Evolutionary conservation across 2,797 vertebrate species (phyloP), one percentile per base, ranked within the genome.

Genomic region (Sciaenops ocellatus): DNA sequence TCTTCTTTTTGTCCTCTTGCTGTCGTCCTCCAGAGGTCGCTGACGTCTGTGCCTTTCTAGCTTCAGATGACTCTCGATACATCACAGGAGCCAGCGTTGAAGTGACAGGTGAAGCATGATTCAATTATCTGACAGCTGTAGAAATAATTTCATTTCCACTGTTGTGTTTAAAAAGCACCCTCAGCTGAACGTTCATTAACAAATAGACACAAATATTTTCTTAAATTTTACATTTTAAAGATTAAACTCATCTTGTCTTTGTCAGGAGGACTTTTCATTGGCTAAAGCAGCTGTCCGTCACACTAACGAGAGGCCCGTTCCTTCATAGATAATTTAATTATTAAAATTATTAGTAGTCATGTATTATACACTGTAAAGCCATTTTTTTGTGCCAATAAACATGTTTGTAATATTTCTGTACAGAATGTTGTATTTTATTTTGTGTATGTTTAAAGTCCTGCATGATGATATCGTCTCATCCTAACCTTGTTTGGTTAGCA

Each of bases 31-130:
- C 68, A 98, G 97, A 98, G 84, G 96, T 98, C 6, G 97, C 97
- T 7, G 96, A 97, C 51, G 97, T 95, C 2, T 97, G 97, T 38
- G 94, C 95, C 3, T 98, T 98, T 85, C 90, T 98, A 50, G 97
- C 97, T 3, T 98, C 97, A 0, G 96, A 96, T 15, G 97, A 97
- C 69, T 97, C 96, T 70, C 89, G 91, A 2, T 98, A 98, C 83
- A 92, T 98, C 90, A 98, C 97, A 0, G 97, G 97, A 76, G 86
- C 94, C 73, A 96, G 96, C 42, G 68, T 98, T 22, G 96, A 98
- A 90, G 97, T 98, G 69, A 95, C 97, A 63, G 97, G 97, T 98
- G 13, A 1, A 1, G 38, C 30, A 1, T 1, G 30, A 50, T 5
- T 30, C 8, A n/a, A 0, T 2, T 47, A 6, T 51, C 18, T 56